Evolutionary conservation across 2,797 vertebrate genomes (phyloP).

Genomic region (Hydrophis major): DNA sequence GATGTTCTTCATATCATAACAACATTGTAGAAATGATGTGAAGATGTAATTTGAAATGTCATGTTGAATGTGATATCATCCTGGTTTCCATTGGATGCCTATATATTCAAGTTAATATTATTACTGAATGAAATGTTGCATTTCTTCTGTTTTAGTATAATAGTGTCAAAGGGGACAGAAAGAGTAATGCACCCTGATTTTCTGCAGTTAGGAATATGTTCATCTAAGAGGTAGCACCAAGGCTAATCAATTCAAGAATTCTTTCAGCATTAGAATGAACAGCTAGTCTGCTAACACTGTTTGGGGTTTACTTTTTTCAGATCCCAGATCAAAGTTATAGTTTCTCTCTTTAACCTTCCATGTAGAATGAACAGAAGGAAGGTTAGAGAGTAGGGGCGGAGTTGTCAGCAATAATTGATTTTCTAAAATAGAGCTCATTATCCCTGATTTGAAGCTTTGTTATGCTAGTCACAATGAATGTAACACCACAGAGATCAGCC

Average conservation of each 20-base stretch:
- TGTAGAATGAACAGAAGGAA: conserved; percentile 5
- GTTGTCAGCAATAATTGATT: conserved; percentile 24
- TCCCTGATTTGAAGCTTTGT: conserved; percentile 30
- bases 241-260: neutral
- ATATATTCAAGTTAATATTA: neutral
- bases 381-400: neutral
- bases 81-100: neutral
- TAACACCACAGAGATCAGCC: conserved; percentile 55
- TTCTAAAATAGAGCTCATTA: conserved; percentile 28
- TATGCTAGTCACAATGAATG: conserved; percentile 55
- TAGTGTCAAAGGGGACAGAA: neutral
- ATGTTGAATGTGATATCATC: neutral
- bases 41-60: neutral
- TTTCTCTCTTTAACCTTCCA: conserved; percentile 10
- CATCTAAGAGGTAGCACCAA: neutral
- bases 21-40: neutral
- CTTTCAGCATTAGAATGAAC: neutral
- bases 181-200: neutral
- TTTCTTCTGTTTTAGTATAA: neutral
- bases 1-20: neutral
- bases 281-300: neutral
- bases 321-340: neutral
- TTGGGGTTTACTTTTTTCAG: neutral
- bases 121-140: neutral
- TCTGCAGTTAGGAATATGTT: neutral